Percentiles rank a stretch among this genome's conserved stretches.
Evolutionary conservation across 2,797 vertebrate genomes (phyloP).

Genomic region (Psittacula derbiana): DNA sequence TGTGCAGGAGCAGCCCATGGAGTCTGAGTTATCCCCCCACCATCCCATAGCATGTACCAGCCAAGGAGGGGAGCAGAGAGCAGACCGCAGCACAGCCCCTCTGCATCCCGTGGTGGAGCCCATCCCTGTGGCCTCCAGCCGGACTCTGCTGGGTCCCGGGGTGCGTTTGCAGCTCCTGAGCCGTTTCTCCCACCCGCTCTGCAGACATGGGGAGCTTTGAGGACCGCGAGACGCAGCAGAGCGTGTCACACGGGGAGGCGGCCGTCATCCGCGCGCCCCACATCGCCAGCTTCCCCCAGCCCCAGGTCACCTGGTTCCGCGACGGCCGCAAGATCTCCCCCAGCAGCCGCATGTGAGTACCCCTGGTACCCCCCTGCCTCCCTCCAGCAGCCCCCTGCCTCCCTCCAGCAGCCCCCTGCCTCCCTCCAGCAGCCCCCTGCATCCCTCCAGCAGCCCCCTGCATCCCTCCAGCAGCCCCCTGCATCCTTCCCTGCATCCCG

Average conservation of each 20-base stretch:
- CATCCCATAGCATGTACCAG: background rate
- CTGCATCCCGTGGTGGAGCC: background rate
- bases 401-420: too few relatives aligned
- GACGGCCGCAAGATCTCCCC: conserved; percentile 96
- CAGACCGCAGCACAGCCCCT: background rate
- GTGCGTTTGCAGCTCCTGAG: fast-evolving
- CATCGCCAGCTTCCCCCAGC: conserved; percentile 93
- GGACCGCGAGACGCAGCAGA: conserved; percentile 83
- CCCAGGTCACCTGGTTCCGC: conserved; percentile 96
- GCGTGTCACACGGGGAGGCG: conserved; percentile 90
- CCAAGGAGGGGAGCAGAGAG: background rate
- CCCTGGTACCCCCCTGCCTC: too few relatives aligned
- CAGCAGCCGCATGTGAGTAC: conserved; percentile 93
- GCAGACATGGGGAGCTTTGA: conserved; percentile 97
- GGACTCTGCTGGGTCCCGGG: fast-evolving
- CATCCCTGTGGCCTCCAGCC: background rate
- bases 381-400: too few relatives aligned
- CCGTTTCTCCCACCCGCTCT: fast-evolving
- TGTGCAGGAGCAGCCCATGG: background rate
- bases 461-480: too few relatives aligned
- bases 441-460: too few relatives aligned
- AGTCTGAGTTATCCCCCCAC: background rate
- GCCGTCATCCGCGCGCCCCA: conserved; percentile 86
- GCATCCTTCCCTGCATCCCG: background rate
- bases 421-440: too few relatives aligned